Evolutionary conservation across 2,888 invertebrate species (phyloP).

Genomic region (Callimorpha dominula): DNA sequence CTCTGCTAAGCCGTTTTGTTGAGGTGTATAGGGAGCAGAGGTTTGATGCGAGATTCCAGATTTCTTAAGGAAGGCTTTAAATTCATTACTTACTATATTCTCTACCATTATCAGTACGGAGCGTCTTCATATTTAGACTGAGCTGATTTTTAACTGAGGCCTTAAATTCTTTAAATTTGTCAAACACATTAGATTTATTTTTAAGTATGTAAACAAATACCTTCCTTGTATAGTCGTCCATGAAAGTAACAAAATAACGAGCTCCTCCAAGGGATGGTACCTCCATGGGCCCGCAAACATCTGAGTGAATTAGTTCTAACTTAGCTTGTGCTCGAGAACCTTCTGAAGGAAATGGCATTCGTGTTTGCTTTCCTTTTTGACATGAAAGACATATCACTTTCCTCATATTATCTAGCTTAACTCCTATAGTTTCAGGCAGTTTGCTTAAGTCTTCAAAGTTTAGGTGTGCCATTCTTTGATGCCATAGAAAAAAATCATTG

Average conservation of each 20-base stretch:
- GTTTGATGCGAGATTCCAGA: no score
- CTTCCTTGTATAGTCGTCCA: constrained; percentile 29
- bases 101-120: no score
- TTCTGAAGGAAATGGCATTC: constrained; percentile 8
- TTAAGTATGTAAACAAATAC: constrained; percentile 21
- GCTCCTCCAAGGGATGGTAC: constrained; percentile 25
- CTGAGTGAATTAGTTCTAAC: constrained; percentile 31
- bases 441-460: constrained; percentile 10
- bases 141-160: no score
- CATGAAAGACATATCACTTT: constrained; percentile 1
- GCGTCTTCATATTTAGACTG: constrained; percentile 13
- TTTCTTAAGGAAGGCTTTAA: no score
- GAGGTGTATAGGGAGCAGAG: no score
- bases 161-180: constrained; percentile 19
- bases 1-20: no score
- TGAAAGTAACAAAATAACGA: constrained; percentile 35
- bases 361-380: constrained; percentile 2
- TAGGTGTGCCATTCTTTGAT: constrained; percentile 12
- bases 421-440: background rate
- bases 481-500: constrained; percentile 9
- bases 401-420: background rate
- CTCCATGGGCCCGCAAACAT: constrained; percentile 39
- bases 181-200: constrained; percentile 17
- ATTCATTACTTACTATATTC: no score
- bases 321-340: constrained; percentile 6